phyloP scores from a whole-genome alignment of 2,888 invertebrate species.

The Apotomis turbidana region DNA sequence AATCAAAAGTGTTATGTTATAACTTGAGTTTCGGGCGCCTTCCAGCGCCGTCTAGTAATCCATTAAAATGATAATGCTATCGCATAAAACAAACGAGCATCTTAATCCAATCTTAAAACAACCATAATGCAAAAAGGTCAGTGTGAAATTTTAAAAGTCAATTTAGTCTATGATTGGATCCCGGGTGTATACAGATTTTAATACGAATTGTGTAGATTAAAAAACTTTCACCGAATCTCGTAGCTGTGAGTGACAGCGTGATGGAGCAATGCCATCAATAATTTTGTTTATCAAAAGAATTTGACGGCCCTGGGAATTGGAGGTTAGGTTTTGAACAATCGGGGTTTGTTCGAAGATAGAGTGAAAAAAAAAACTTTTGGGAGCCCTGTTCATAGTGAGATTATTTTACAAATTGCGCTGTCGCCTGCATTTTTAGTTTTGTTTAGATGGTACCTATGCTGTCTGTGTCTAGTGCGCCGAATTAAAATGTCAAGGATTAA shows the following conservation, averaged over 20 bases:
- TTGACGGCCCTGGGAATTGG: conserved; percentile 33
- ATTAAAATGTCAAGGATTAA: too few relatives aligned
- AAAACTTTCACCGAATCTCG: conserved; percentile 39
- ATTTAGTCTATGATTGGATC: conserved; percentile 37
- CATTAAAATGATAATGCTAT: background rate
- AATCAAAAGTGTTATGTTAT: too few relatives aligned
- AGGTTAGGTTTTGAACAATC: conserved; percentile 29
- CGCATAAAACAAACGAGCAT: conserved; percentile 23
- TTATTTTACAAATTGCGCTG: too few relatives aligned
- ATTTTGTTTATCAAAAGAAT: conserved; percentile 40
- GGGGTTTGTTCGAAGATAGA: background rate
- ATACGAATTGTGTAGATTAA: conserved; percentile 42
- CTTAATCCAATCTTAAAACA: conserved; percentile 13
- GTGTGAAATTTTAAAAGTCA: conserved; percentile 30
- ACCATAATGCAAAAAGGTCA: conserved; percentile 31
- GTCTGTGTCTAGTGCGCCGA: too few relatives aligned
- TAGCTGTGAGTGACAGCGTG: conserved; percentile 40
- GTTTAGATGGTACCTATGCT: too few relatives aligned
- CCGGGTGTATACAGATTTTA: conserved; percentile 34
- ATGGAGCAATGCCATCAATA: conserved; percentile 39
- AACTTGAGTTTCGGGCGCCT: too few relatives aligned
- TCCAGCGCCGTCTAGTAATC: background rate
- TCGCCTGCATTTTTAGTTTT: too few relatives aligned
- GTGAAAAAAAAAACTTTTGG: background rate
- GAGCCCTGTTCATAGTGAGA: background rate